A percentile compares a stretch with the other conserved stretches of the same genome.
phyloP scores from a whole-genome alignment of 2,797 vertebrate species.

The Numenius phaeopus region DNA sequence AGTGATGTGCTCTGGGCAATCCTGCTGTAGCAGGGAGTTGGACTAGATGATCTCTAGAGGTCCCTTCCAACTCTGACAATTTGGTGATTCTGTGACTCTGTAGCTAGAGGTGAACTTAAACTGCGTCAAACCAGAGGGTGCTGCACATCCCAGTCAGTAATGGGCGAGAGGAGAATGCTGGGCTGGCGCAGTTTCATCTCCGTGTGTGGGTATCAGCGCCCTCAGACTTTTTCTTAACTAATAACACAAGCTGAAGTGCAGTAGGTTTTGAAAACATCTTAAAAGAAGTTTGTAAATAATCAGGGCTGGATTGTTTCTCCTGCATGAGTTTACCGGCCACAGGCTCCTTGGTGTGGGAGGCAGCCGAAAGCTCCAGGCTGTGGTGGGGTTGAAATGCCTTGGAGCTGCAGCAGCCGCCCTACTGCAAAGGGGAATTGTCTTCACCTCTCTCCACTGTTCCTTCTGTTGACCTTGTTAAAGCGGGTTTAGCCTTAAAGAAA shows the following conservation, averaged over 20 bases:
- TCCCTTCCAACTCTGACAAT: too few species aligned
- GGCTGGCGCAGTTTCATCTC: not conserved
- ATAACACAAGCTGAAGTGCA: not conserved
- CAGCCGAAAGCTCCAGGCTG: not conserved
- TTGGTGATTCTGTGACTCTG: not conserved
- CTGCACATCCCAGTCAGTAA: rapidly evolving
- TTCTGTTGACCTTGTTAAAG: constrained; percentile 15
- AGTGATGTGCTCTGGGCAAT: too few species aligned
- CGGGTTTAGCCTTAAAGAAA: constrained; percentile 5
- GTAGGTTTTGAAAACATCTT: not conserved
- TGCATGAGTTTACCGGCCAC: not conserved
- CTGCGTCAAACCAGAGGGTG: not conserved
- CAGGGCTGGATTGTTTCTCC: not conserved
- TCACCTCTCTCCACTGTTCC: not conserved
- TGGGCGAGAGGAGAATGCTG: not conserved
- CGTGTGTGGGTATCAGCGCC: not conserved
- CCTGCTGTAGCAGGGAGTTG: too few species aligned
- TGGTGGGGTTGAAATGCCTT: not conserved
- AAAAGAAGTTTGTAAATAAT: not conserved
- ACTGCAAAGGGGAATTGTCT: not conserved
- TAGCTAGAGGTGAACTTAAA: not conserved
- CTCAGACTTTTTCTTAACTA: not conserved
- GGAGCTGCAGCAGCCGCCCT: not conserved
- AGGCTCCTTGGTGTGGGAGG: not conserved
- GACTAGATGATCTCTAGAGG: too few species aligned